These are phyloP conservation scores for Pammene fasciana DNA, from an alignment of 2,888 invertebrate species.

Conservation along the genomic window DNA sequence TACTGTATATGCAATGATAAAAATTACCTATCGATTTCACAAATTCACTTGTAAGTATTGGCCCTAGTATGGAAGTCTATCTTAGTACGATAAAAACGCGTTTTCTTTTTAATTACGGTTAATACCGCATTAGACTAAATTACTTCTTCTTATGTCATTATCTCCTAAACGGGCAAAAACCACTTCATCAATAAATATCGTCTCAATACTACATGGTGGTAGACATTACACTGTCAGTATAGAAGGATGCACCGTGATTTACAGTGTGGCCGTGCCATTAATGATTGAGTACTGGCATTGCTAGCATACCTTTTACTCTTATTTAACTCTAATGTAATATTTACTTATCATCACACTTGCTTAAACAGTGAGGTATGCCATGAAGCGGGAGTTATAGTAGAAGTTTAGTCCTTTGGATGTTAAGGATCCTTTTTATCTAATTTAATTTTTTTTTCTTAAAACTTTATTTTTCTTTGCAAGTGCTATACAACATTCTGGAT, in stretches of 20 bases:
- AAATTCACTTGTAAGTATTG: not conserved
- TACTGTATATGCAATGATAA: not conserved
- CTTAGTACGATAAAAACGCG: not conserved
- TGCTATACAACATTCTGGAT: too few species aligned
- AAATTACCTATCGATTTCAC: slow-evolving; percentile 6
- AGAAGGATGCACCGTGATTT: slow-evolving; percentile 1
- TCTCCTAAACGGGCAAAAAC: slow-evolving; percentile 11
- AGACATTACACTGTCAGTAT: slow-evolving; percentile 5
- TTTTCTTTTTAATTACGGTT: slow-evolving; percentile 22
- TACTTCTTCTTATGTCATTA: slow-evolving; percentile 17
- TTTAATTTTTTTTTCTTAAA: too few species aligned
- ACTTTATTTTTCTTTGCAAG: too few species aligned
- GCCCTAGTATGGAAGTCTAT: not conserved
- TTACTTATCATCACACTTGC: not conserved
- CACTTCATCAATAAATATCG: slow-evolving; percentile 22
- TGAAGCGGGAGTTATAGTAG: too few species aligned
- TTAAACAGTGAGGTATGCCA: too few species aligned
- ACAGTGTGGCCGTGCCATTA: slow-evolving; percentile 1
- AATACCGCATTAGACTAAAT: slow-evolving; percentile 1
- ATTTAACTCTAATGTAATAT: not conserved
- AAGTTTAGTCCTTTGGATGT: too few species aligned
- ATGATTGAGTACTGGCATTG: slow-evolving; percentile 1
- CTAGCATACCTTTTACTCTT: not conserved
- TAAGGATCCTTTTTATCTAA: too few species aligned
- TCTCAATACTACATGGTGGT: not conserved